These are phyloP conservation scores for Baryphthengus martii DNA, from an alignment of 2,113 vertebrate genomes.

Conservation along the genomic window DNA sequence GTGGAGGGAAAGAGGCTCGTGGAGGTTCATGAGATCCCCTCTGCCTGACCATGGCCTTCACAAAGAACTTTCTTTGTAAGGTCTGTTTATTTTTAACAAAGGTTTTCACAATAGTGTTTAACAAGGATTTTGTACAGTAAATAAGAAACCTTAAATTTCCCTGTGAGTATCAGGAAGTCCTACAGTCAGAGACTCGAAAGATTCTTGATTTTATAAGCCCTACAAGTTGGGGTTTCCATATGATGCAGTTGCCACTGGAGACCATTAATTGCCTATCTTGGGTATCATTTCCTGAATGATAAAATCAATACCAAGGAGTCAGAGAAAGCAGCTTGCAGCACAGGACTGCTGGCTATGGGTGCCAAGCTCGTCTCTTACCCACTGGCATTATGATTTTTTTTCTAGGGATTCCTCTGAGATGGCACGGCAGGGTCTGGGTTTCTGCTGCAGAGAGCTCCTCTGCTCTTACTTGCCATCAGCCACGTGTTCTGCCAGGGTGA, in stretches of 20 bases:
- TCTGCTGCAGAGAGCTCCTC: no score
- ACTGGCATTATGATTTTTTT: rapidly evolving
- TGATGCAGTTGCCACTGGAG: not conserved
- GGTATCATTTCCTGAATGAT: not conserved
- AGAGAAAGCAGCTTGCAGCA: not conserved
- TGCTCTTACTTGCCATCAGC: rapidly evolving
- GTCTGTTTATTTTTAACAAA: not conserved
- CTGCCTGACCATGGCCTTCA: not conserved
- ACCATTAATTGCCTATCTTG: no score
- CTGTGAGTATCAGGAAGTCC: no score
- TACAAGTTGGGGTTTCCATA: not conserved
- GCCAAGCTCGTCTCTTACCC: no score
- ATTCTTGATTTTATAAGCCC: not conserved
- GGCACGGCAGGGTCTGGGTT: rapidly evolving
- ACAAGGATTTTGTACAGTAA: not conserved
- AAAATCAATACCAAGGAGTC: not conserved
- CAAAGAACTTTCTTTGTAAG: not conserved
- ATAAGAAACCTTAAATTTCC: not conserved
- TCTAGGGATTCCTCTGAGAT: no score
- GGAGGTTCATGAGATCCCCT: not conserved
- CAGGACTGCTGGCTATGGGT: not conserved
- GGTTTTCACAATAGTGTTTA: not conserved
- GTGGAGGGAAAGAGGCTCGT: rapidly evolving
- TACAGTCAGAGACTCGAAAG: not conserved
- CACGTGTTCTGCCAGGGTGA: rapidly evolving